Percentiles rank a stretch among this genome's conserved stretches.
Conservation (phyloP, 2,113 vertebrate species). For the Neotragus moschatus region DNA sequence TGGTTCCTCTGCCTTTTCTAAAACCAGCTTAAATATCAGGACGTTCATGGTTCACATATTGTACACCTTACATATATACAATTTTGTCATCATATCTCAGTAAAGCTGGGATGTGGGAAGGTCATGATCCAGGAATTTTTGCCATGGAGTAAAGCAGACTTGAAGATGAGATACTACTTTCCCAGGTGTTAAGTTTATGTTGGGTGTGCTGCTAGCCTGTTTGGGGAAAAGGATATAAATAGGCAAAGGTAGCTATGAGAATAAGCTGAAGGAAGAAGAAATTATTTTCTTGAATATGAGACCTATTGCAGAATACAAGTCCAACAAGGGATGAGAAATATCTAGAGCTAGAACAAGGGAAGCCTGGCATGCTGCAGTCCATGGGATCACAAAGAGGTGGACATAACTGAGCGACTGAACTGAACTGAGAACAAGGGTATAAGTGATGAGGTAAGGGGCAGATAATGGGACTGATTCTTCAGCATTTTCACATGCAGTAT, state of each 20-base stretch:
- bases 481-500: accelerated
- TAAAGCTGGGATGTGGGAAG: neutral
- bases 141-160: neutral
- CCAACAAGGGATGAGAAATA: neutral
- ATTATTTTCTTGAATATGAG: neutral
- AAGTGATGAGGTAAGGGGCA: neutral
- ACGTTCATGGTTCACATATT: no score
- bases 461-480: neutral
- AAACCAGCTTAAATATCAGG: no score
- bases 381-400: neutral
- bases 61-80: neutral
- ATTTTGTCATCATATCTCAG: neutral
- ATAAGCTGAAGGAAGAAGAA: neutral
- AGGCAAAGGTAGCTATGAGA: neutral
- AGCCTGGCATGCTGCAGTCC: neutral
- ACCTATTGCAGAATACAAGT: neutral
- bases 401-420: accelerated
- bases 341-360: neutral
- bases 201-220: neutral
- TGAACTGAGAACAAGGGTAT: neutral
- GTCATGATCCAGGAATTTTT: neutral
- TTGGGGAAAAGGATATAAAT: neutral
- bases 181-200: neutral
- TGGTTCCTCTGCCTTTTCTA: no score
- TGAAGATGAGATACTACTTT: neutral